Percentiles rank a stretch among this genome's conserved stretches.
These are phyloP conservation scores for Papilio aristodemus DNA, from an alignment of 1,140 invertebrate species.

Conservation along the genomic window DNA sequence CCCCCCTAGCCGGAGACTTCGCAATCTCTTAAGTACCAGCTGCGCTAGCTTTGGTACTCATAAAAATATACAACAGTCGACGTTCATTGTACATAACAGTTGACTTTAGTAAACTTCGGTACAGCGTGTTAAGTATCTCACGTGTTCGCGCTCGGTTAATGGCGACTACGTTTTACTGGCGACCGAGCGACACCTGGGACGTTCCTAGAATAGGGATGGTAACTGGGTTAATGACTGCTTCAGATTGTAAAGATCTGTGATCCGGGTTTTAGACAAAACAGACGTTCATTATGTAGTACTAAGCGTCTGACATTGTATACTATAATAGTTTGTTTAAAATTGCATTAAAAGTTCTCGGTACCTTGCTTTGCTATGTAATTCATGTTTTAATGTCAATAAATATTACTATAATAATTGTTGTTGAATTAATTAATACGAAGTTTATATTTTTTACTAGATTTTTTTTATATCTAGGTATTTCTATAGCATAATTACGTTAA, in stretches of 20 bases:
- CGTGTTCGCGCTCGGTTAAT: conserved; percentile 57
- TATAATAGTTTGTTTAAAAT: too few relatives aligned
- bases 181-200: conserved; percentile 59
- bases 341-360: too few relatives aligned
- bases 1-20: conserved; percentile 42
- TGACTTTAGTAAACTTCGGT: conserved; percentile 60
- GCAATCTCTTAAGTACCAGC: conserved; percentile 63
- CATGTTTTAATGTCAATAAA: too few relatives aligned
- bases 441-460: too few relatives aligned
- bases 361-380: too few relatives aligned
- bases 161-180: conserved; percentile 53
- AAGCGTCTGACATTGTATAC: not conserved
- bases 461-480: too few relatives aligned
- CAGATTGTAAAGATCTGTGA: conserved; percentile 30
- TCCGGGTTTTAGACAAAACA: not conserved
- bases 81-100: conserved; percentile 59
- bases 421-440: too few relatives aligned
- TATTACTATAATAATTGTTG: too few relatives aligned
- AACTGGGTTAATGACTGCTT: conserved; percentile 57
- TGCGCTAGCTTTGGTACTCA: conserved; percentile 52
- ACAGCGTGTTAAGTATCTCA: conserved; percentile 66
- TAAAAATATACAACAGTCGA: conserved; percentile 68
- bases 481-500: too few relatives aligned
- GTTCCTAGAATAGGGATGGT: conserved; percentile 46
- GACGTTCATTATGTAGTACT: not conserved